Evolutionary conservation across 2,797 vertebrate species (phyloP), one percentile per base, ranked within the genome.

Genomic region (Dermochelys coriacea): DNA sequence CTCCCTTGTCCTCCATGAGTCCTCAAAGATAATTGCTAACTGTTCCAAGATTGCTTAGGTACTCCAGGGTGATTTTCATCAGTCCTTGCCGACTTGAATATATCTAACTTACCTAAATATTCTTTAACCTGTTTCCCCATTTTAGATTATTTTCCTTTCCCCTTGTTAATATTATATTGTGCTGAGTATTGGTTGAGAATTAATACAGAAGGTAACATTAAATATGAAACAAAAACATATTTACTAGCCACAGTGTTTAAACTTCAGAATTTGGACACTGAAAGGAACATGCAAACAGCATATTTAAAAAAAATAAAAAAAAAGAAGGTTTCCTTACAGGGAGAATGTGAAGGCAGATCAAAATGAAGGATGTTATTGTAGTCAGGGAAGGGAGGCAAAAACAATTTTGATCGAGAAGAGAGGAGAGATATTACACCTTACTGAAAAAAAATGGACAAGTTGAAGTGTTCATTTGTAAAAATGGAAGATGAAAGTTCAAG

Each of bases 401-500:
- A 80, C 15, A 29, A 37, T 0, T n/a, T 23, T 25, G 2, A 34
- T 74, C 1, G 82, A 54, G 87, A 86, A 88, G 16, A 37, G 90
- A 82, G 87, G 37, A 8, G 27, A 89, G 37, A 54, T 64, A 87
- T 78, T 41, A 87, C 8, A 31, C 10, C 54, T 82, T 91, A 55
- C 55, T 77, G 41, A 3, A 80, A 59, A 92, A 89, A 18, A 51
- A 80, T 91, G 45, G 34, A 71, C 19, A 71, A 23, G 10, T 21
- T 88, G 51, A 68, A 86, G 77, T 84, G 93, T 94, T 79, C 41
- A 74, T 74, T 82, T 88, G 89, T 88, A 55, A 52, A 91, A 89
- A 4, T 47, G 37, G 50, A 59, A 84, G 41, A 52, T 7, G 77
- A 91, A 95, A 88, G 77, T 91, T 96, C 71, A 92, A 82, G 82